Evolutionary conservation across 2,888 invertebrate species (phyloP).

Genomic region (Melangyna quadrimaculata): DNA sequence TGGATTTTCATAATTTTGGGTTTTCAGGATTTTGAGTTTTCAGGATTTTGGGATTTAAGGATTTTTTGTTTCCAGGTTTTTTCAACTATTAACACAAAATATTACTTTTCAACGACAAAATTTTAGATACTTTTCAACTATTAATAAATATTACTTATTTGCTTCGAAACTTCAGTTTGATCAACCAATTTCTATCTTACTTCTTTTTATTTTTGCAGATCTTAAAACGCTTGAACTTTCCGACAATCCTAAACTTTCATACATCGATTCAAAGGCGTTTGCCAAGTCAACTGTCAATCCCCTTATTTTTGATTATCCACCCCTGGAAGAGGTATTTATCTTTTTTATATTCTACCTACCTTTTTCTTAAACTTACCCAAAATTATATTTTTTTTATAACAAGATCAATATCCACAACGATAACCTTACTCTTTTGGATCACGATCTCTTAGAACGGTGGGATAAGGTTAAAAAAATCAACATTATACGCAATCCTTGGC

Average conservation of each 20-base stretch:
- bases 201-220: constrained; percentile 72
- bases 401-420: constrained; percentile 89
- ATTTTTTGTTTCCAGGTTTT: no score
- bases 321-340: constrained; percentile 83
- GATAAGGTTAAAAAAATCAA: constrained; percentile 85
- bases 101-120: no score
- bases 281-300: constrained; percentile 81
- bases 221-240: constrained; percentile 84
- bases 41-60: no score
- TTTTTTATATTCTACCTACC: neutral
- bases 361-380: neutral
- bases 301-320: constrained; percentile 84
- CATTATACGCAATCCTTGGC: constrained; percentile 88
- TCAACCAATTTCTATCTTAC: no score
- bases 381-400: constrained; percentile 71
- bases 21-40: no score
- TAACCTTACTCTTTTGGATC: constrained; percentile 80
- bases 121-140: no score
- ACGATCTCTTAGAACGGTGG: constrained; percentile 88
- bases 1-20: no score
- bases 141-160: no score
- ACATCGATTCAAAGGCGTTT: constrained; percentile 85
- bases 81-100: no score
- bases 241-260: constrained; percentile 84
- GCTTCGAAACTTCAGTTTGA: no score